A percentile compares a stretch with the other conserved stretches of the same genome.
phyloP scores from a whole-genome alignment of 2,888 invertebrate species.

The Seira sanloemensis region DNA sequence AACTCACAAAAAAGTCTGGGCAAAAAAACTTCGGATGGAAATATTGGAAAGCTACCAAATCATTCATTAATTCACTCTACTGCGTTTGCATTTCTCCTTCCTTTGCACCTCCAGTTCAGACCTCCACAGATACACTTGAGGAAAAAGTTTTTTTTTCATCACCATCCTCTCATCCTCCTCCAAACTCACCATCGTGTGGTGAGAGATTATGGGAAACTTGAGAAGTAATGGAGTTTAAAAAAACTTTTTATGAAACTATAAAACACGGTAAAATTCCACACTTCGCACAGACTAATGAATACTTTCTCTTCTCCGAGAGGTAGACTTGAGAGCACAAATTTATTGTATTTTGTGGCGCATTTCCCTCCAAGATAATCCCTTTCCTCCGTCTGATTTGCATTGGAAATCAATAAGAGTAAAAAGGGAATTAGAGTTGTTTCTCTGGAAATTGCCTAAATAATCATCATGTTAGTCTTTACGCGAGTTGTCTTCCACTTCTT shows the following conservation, averaged over 20 bases:
- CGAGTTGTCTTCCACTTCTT: too few species aligned
- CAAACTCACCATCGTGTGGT: not conserved
- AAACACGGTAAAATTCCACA: not conserved
- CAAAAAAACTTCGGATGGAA: conserved; percentile 3
- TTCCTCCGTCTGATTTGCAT: too few species aligned
- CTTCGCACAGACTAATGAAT: not conserved
- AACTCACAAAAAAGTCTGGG: not conserved
- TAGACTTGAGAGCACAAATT: too few species aligned
- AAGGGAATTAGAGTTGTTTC: too few species aligned
- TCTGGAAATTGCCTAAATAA: too few species aligned
- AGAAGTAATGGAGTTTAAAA: not conserved
- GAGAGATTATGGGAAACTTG: not conserved
- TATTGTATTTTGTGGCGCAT: not conserved
- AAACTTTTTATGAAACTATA: not conserved
- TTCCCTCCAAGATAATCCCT: not conserved
- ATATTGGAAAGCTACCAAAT: conserved; percentile 41
- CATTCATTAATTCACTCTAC: conserved; percentile 54
- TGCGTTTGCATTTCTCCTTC: conserved; percentile 17
- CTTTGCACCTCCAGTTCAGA: too few species aligned
- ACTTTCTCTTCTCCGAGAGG: not conserved
- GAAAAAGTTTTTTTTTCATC: not conserved
- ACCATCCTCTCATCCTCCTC: not conserved
- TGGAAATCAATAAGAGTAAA: too few species aligned
- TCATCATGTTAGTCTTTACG: too few species aligned
- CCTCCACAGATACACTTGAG: too few species aligned